These are phyloP conservation scores for Cyphomyrus plagiostoma DNA, from an alignment of 2,113 vertebrate genomes.

Conservation along the genomic window DNA sequence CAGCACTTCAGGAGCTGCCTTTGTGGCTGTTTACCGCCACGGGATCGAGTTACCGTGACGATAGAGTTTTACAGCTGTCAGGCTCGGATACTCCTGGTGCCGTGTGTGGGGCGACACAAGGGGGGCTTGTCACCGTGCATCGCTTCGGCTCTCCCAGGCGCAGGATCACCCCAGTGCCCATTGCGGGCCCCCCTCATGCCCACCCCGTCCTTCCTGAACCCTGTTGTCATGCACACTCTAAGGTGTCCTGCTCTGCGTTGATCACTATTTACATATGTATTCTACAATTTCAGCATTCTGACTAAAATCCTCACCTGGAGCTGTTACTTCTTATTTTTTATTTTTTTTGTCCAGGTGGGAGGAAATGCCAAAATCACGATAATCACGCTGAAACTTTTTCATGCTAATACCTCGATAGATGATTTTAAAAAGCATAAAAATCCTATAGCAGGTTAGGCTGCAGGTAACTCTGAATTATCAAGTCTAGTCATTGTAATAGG, in stretches of 20 bases:
- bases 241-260: neutral
- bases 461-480: neutral
- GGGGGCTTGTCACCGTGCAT: neutral
- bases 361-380: neutral
- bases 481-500: neutral
- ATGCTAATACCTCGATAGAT: neutral
- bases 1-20: neutral
- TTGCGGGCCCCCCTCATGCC: neutral
- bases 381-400: neutral
- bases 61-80: conserved; percentile 14
- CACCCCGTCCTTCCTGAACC: neutral
- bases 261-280: neutral
- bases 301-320: neutral
- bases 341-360: neutral
- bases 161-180: neutral
- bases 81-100: neutral
- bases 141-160: too few species aligned
- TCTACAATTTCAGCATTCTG: neutral
- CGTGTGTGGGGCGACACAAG: neutral
- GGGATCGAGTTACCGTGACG: conserved; percentile 9
- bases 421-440: neutral
- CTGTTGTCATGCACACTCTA: neutral
- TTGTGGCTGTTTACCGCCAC: conserved; percentile 10
- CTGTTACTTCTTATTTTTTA: neutral
- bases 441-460: neutral